Percentiles rank a stretch among this genome's conserved stretches.
Conservation (phyloP, 2,888 invertebrate genomes). For the Spilarctia lutea region DNA sequence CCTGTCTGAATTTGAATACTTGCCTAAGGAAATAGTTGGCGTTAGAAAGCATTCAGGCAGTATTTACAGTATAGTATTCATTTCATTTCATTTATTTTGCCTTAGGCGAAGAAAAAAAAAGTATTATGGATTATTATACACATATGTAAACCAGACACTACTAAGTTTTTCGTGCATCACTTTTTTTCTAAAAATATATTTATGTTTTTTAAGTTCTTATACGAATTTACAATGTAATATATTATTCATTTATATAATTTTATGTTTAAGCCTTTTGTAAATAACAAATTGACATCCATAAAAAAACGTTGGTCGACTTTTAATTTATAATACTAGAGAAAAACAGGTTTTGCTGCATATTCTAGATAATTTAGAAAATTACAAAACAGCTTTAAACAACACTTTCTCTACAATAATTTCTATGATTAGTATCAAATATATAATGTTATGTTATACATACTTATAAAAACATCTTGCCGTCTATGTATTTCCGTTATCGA, state of each 20-base stretch:
- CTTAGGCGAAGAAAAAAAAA: too few species aligned
- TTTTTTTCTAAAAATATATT: too few species aligned
- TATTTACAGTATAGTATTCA: too few species aligned
- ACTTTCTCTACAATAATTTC: conserved; percentile 39
- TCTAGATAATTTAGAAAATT: conserved; percentile 34
- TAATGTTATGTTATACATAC: not conserved
- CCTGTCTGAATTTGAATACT: too few species aligned
- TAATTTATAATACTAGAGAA: conserved; percentile 16
- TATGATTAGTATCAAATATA: conserved; percentile 17
- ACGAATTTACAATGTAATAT: not conserved
- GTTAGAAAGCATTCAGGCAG: too few species aligned
- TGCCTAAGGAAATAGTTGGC: too few species aligned
- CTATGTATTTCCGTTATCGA: not conserved
- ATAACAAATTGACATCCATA: not conserved
- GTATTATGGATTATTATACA: too few species aligned
- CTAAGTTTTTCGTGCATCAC: too few species aligned
- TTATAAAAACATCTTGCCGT: not conserved
- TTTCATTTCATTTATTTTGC: too few species aligned
- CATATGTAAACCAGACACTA: too few species aligned
- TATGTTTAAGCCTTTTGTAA: not conserved
- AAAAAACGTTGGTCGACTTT: conserved; percentile 8
- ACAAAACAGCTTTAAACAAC: conserved; percentile 19
- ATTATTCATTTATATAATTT: not conserved
- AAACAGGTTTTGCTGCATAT: conserved; percentile 34
- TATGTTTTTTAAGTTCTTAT: not conserved